phyloP scores from a whole-genome alignment of 2,797 vertebrate genomes.

The Syncerus caffer region DNA sequence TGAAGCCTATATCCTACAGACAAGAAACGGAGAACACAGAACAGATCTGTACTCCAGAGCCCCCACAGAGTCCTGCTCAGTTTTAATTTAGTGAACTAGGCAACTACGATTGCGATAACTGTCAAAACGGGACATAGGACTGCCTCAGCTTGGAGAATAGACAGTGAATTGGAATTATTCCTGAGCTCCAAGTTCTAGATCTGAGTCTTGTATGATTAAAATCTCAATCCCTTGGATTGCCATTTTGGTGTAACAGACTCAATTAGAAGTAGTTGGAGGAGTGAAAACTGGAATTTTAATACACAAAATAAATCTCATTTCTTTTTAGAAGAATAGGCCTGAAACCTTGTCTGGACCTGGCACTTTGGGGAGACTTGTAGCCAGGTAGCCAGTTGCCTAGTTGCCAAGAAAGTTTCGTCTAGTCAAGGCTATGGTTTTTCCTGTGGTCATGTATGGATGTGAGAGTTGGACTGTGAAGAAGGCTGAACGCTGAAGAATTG shows the following conservation, averaged over 20 bases:
- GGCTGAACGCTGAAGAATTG: too few species aligned
- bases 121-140: neutral
- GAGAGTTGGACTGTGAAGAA: too few species aligned
- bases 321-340: neutral
- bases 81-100: neutral
- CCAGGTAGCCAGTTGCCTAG: neutral
- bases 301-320: neutral
- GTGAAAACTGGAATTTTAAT: neutral
- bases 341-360: neutral
- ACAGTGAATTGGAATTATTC: neutral
- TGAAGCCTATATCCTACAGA: neutral
- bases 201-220: neutral
- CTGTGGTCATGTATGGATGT: too few species aligned
- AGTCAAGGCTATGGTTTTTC: too few species aligned
- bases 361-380: neutral
- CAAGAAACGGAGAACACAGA: neutral
- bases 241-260: neutral
- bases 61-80: neutral
- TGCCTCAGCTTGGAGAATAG: neutral
- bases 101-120: neutral
- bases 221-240: neutral
- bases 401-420: neutral
- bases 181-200: neutral
- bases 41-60: neutral
- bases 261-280: neutral